Base-by-base conservation (phyloP, 2,797 vertebrate genomes). In the Hypotaenidia okinawae region DNA sequence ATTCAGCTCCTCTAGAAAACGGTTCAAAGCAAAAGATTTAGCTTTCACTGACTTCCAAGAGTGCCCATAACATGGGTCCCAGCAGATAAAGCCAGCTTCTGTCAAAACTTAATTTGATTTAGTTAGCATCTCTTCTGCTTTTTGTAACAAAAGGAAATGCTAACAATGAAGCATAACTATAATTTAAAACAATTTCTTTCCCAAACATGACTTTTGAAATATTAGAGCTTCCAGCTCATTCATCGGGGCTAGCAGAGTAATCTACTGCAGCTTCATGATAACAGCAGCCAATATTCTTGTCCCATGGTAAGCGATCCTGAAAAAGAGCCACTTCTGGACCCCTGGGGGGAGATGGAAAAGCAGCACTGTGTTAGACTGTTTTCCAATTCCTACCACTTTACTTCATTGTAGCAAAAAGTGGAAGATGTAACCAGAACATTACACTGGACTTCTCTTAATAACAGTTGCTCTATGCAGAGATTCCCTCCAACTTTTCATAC, bases 181-280 rank as follows among this genome's bases (percentile, higher is more conserved):
- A 72, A 82, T 70, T 95, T 57, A 27, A 62, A 68, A 86, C 87
- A 33, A 33, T 55, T 33, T 76, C 49, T 84, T 83, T 74, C 68
- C 17, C 47, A 51, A 94, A 91, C 4, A 1, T 55, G 78, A 84
- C 64, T 92, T 89, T 64, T 23, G 70, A 74, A 93, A 87, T 41
- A 54, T 64, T 28, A 63, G 67, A 41, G 45, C 82, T 95, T 91
- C 76, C 63, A 95, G 87, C 58, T 92, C 74, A 39, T 62, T 94
- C 61, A 92, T 3, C 86, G 55, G 70, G 49, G 30, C 61, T 66
- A 51, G 51, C 35, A 61, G 0, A 70, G 27, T 22, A n/a, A 88
- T 63, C 52, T 47, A 32, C 6, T 55, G 52, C 67, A 74, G 63
- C 78, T 69, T 82, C 4, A 6, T 14, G 47, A 59, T 78, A 91